Percentiles rank a stretch among this genome's conserved stretches.
Evolutionary conservation across 2,888 invertebrate genomes (phyloP).

Genomic region (Sarcophaga variegata): DNA sequence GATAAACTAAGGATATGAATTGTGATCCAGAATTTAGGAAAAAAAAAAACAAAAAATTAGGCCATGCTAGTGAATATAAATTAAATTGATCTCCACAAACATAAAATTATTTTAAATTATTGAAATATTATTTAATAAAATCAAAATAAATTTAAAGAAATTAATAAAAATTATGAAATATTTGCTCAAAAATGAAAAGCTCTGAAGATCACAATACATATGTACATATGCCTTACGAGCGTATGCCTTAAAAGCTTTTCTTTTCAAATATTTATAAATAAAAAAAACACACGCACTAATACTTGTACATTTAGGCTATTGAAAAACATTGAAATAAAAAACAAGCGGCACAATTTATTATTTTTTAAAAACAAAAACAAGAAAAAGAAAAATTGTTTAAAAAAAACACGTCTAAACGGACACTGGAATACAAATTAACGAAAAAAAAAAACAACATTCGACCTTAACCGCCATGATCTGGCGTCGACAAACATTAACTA

Average conservation of each 20-base stretch:
- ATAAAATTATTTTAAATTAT: slow-evolving; percentile 31
- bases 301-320: neutral
- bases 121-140: slow-evolving; percentile 30
- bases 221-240: slow-evolving; percentile 17
- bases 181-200: slow-evolving; percentile 39
- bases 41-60: too few relatives aligned
- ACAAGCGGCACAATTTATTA: slow-evolving; percentile 16
- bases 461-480: slow-evolving; percentile 30
- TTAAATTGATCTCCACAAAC: slow-evolving; percentile 40
- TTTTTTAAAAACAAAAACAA: slow-evolving; percentile 7
- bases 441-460: neutral
- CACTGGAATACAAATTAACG: slow-evolving; percentile 21
- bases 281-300: slow-evolving; percentile 19
- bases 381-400: neutral
- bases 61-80: slow-evolving; percentile 35
- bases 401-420: neutral
- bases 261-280: neutral
- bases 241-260: slow-evolving; percentile 64
- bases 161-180: slow-evolving; percentile 40
- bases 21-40: too few relatives aligned
- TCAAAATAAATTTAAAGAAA: neutral
- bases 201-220: slow-evolving; percentile 32
- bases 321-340: neutral
- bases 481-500: slow-evolving; percentile 13
- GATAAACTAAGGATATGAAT: too few relatives aligned